Base-by-base conservation (phyloP, 1,140 invertebrate genomes). In the Atta texana region DNA sequence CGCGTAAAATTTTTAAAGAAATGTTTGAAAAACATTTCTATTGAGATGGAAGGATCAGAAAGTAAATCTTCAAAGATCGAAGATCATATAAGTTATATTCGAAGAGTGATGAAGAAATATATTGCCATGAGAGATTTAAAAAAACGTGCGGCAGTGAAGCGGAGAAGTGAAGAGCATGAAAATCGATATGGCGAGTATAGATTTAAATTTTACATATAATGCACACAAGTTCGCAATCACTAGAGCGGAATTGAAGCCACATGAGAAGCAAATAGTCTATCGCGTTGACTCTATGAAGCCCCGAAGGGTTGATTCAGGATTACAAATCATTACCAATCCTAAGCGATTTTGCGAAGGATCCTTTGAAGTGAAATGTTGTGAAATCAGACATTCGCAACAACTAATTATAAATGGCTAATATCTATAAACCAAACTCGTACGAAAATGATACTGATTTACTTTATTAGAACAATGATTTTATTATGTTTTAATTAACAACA, bases 161-260 rank as follows among this genome's bases (percentile, higher is more conserved):
- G 74, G 3, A 44, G 51, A 59, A n/a, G 1, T 24, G 24, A 10
- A 49, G 39, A 66, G 49, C 18, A 53, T 18, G 8, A 49, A 66
- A 85, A 85, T 78, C 72, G 31, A 77, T 85, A 77, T 57, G 39
- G 53, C 18, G 5, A 21, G 10, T 57, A 34, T 71, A 44, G 49
- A 81, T 81, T 71, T 59, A 34, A 81, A 81, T 71, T 81, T 81
- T 71, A 71, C 34, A 31, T 80, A 44, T 57, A 68, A 55, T n/a
- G 31, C 31, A 81, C 49, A 14, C 31, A n/a, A 77, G 49, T n/a
- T 44, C 5, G 61, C 24, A 10, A 80, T 80, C 31, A 5, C 31
- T 16, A 44, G 51, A 44, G 28, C 74, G 21, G 7, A 7, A 77
- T 34, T 7, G 24, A 39, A 76, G n/a, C 4, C n/a, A n/a, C 31